Evolutionary conservation across 2,888 invertebrate species (phyloP).

Genomic region (Opisthograptis luteolata): DNA sequence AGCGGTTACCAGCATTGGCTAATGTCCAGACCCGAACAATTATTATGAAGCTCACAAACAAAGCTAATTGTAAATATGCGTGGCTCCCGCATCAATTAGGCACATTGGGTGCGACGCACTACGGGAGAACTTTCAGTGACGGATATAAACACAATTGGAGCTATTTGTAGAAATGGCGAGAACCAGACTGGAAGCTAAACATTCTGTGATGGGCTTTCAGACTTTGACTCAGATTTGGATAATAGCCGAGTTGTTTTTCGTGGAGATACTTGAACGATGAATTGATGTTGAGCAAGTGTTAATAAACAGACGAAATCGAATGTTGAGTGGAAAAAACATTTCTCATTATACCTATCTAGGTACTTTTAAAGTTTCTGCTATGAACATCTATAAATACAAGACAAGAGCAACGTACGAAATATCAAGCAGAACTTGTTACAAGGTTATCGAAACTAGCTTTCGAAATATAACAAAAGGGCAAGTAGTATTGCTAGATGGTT

Average conservation of each 20-base stretch:
- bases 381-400: neutral
- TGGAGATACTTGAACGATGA: conserved; percentile 4
- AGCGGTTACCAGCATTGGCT: conserved; percentile 69
- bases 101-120: conserved; percentile 71
- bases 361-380: neutral
- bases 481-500: no score
- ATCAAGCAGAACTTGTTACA: neutral
- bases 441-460: no score
- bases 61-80: conserved; percentile 78
- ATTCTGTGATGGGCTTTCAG: conserved; percentile 30
- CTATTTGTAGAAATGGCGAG: conserved; percentile 74
- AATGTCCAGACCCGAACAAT: conserved; percentile 64
- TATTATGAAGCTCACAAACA: conserved; percentile 71
- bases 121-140: conserved; percentile 78
- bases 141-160: conserved; percentile 73
- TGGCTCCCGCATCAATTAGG: conserved; percentile 80
- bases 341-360: neutral
- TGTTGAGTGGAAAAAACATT: neutral
- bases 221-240: conserved; percentile 21
- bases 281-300: conserved; percentile 20
- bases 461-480: no score
- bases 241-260: conserved; percentile 23
- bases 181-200: conserved; percentile 31
- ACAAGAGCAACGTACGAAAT: neutral
- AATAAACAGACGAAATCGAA: conserved; percentile 3